phyloP scores from a whole-genome alignment of 2,113 vertebrate genomes.

The Martes martes region DNA sequence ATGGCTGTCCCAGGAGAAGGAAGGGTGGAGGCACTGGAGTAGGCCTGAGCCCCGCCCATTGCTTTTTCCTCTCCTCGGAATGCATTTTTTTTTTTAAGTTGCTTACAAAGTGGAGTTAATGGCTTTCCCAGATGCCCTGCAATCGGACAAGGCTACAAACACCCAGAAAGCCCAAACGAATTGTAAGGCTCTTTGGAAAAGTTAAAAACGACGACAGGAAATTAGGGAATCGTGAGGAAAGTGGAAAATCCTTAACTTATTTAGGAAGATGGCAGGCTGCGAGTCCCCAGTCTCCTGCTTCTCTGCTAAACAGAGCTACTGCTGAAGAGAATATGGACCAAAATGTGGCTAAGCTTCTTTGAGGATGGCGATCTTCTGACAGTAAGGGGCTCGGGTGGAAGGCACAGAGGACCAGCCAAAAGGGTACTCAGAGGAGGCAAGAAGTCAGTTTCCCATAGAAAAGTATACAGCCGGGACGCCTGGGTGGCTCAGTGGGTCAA shows the following conservation, averaged over 20 bases:
- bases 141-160: neutral
- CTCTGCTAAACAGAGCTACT: neutral
- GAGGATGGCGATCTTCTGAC: neutral
- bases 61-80: conserved; percentile 51
- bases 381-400: neutral
- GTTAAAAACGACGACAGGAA: conserved; percentile 39
- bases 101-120: conserved; percentile 36
- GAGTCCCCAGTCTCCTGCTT: neutral
- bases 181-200: neutral
- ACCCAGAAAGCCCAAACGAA: neutral
- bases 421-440: neutral
- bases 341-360: neutral
- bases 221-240: neutral
- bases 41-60: neutral
- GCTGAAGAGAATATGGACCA: neutral
- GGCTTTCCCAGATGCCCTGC: conserved; percentile 54
- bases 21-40: neutral
- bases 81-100: conserved; percentile 34
- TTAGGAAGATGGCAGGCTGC: neutral
- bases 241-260: conserved; percentile 27
- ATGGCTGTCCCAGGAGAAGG: conserved; percentile 6
- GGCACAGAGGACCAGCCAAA: neutral
- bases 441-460: neutral
- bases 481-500: no score
- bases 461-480: neutral